Conservation (phyloP, 2,888 invertebrate genomes). For the Microctonus aethiopoides region DNA sequence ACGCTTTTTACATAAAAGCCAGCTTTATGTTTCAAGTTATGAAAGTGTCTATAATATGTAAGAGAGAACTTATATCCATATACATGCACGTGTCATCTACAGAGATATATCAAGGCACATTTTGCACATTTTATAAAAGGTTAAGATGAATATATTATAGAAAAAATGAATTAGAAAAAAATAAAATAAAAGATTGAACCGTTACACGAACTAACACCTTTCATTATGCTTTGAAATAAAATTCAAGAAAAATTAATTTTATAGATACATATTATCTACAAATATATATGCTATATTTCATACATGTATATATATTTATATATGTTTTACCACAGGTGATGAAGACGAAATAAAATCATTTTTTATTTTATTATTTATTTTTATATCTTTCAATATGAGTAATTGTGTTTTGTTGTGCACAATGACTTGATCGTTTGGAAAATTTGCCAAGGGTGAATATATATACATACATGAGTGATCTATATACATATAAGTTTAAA, state of each 20-base stretch:
- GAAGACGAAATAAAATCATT: neutral
- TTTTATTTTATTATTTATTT: neutral
- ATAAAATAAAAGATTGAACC: neutral
- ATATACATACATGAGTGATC: neutral
- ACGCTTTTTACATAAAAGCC: constrained; percentile 11
- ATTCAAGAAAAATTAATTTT: constrained; percentile 10
- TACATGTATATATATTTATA: neutral
- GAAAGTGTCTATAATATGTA: neutral
- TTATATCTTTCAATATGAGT: neutral
- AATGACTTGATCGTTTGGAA: constrained; percentile 24
- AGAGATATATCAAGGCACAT: constrained; percentile 21
- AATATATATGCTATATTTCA: too few species aligned
- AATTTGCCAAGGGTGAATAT: constrained; percentile 7
- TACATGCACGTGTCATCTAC: constrained; percentile 20
- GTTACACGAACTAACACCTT: neutral
- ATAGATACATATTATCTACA: neutral
- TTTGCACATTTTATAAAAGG: neutral
- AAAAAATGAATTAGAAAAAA: neutral
- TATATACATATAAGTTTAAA: constrained; percentile 2
- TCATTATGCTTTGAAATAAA: neutral
- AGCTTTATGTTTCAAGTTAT: constrained; percentile 12
- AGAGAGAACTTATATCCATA: constrained; percentile 16
- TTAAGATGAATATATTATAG: neutral
- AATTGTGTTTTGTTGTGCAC: neutral
- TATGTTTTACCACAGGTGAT: too few species aligned